Evolutionary conservation across 2,113 vertebrate species (phyloP).

Genomic region (Mesitornis unicolor): DNA sequence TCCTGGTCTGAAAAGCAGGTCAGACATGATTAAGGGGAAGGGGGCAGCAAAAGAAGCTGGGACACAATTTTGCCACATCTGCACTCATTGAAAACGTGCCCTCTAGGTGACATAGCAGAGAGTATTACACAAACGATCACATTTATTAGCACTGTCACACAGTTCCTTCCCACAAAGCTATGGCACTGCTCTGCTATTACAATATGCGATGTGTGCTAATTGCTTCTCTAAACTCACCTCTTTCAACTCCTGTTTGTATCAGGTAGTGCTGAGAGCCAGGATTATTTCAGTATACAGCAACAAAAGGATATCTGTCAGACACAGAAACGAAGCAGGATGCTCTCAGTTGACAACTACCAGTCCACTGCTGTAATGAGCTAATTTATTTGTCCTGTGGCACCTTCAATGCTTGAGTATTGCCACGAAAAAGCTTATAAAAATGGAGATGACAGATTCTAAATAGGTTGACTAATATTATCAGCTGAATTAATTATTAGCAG

Average conservation of each 20-base stretch:
- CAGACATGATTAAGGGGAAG: background rate
- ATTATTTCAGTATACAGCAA: background rate
- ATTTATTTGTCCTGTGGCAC: background rate
- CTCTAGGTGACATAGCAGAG: background rate
- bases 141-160: background rate
- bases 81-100: background rate
- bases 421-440: background rate
- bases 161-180: background rate
- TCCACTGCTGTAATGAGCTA: background rate
- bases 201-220: too few species aligned
- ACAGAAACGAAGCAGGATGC: background rate
- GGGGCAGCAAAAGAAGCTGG: background rate
- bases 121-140: background rate
- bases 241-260: background rate
- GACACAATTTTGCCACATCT: background rate
- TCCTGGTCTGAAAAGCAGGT: background rate
- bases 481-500: background rate
- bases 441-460: background rate
- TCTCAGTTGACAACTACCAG: background rate
- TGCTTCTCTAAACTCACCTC: background rate
- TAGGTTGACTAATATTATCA: background rate
- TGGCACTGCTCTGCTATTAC: background rate
- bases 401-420: background rate
- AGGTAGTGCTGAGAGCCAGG: background rate
- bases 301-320: background rate